A percentile compares a stretch with the other conserved stretches of the same genome.
phyloP scores from a whole-genome alignment of 2,113 vertebrate genomes.

The Petrocephalus zakoni region DNA sequence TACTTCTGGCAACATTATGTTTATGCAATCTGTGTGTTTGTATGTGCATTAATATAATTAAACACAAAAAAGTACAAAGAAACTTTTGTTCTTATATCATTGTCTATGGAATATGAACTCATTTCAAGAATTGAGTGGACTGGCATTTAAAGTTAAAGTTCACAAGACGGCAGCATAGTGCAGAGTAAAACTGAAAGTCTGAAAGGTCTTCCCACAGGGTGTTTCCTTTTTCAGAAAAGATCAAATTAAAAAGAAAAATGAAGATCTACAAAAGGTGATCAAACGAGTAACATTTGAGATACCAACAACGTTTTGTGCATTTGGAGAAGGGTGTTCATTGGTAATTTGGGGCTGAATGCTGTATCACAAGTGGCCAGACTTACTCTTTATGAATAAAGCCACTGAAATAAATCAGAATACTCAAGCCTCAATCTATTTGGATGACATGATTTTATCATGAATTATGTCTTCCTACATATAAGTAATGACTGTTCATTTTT shows the following conservation, averaged over 20 bases:
- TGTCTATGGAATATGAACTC: not conserved
- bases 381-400: not conserved
- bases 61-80: not conserved
- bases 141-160: not conserved
- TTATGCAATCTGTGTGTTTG: not conserved
- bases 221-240: not conserved
- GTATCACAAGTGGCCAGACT: not conserved
- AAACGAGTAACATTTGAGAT: not conserved
- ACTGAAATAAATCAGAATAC: not conserved
- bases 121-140: not conserved
- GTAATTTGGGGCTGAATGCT: not conserved
- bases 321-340: not conserved
- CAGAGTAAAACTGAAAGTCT: constrained; percentile 2
- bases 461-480: too few relatives aligned
- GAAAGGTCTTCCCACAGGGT: not conserved
- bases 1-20: too few relatives aligned
- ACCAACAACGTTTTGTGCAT: not conserved
- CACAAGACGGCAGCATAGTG: not conserved
- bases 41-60: not conserved
- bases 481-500: not conserved
- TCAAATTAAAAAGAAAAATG: not conserved
- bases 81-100: not conserved
- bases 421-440: not conserved
- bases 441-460: too few relatives aligned
- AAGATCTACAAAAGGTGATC: not conserved